A percentile compares a stretch with the other conserved stretches of the same genome.
Conservation (phyloP, 2,797 vertebrate species). For the Babyrousa celebensis region DNA sequence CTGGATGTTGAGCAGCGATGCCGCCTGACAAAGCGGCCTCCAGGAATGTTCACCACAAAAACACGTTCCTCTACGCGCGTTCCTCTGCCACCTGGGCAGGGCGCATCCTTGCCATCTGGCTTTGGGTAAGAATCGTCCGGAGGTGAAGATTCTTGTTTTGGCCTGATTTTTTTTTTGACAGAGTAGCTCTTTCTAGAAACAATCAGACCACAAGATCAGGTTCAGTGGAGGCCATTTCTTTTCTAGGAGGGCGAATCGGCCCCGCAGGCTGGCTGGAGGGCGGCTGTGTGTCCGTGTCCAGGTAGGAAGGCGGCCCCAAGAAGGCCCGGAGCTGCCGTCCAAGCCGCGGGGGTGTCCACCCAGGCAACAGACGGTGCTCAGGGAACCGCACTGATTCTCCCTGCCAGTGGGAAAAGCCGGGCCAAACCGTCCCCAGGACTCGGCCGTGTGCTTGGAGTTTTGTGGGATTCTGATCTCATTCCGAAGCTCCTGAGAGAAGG, state of each 20-base stretch:
- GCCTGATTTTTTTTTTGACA: neutral
- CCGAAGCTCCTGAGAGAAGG: neutral
- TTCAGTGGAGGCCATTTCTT: neutral
- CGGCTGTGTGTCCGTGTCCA: too few relatives aligned
- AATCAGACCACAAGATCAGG: neutral
- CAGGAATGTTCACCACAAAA: neutral
- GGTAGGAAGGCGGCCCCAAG: too few relatives aligned
- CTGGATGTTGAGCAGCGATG: neutral
- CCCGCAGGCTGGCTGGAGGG: neutral
- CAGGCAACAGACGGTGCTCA: neutral
- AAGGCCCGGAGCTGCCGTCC: too few relatives aligned
- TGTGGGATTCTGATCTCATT: neutral
- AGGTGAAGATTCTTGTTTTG: conserved; percentile 11
- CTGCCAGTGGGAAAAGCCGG: neutral
- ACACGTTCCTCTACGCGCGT: neutral
- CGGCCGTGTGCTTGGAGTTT: neutral
- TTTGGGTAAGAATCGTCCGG: conserved; percentile 16
- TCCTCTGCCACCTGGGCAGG: neutral
- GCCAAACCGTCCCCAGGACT: neutral
- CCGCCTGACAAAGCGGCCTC: neutral
- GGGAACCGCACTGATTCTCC: neutral
- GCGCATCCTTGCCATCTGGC: neutral
- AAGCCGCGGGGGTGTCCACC: neutral
- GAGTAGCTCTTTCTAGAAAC: neutral
- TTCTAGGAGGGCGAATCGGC: too few relatives aligned